phyloP scores from a whole-genome alignment of 2,888 invertebrate genomes.

The Ashinkailepas kermadecensis region DNA sequence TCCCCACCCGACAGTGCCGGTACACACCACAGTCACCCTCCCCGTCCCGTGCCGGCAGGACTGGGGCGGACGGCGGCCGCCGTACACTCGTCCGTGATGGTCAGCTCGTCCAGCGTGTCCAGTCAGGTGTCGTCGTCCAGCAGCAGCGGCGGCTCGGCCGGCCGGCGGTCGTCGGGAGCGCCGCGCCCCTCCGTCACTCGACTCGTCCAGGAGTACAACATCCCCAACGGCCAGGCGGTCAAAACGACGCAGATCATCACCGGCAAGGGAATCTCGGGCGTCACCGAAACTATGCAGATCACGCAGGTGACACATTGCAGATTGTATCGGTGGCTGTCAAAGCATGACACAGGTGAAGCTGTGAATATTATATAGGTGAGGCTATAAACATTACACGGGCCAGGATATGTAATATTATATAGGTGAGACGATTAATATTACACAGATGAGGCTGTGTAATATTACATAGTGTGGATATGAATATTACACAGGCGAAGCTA shows the following conservation, averaged over 20 bases:
- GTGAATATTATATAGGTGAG: no score
- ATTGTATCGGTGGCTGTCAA: no score
- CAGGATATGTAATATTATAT: no score
- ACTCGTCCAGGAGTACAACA: background rate
- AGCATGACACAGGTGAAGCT: no score
- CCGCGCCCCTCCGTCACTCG: background rate
- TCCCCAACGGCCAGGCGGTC: conserved; percentile 8
- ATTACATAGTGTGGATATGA: no score
- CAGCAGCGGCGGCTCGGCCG: background rate
- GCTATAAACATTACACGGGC: no score
- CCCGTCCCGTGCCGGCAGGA: background rate
- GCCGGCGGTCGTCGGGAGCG: background rate
- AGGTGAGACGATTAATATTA: no score
- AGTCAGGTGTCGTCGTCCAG: background rate
- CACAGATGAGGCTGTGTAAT: no score
- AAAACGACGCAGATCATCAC: background rate
- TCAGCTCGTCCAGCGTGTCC: background rate
- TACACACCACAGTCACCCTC: no score
- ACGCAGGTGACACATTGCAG: background rate
- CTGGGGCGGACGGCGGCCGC: background rate
- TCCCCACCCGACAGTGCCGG: no score
- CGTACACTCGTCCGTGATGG: background rate
- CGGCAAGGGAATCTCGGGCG: background rate
- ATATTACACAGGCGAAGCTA: no score
- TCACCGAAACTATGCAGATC: conserved; percentile 6